Conservation (phyloP, 2,797 vertebrate species). For the Sphenodon punctatus region DNA sequence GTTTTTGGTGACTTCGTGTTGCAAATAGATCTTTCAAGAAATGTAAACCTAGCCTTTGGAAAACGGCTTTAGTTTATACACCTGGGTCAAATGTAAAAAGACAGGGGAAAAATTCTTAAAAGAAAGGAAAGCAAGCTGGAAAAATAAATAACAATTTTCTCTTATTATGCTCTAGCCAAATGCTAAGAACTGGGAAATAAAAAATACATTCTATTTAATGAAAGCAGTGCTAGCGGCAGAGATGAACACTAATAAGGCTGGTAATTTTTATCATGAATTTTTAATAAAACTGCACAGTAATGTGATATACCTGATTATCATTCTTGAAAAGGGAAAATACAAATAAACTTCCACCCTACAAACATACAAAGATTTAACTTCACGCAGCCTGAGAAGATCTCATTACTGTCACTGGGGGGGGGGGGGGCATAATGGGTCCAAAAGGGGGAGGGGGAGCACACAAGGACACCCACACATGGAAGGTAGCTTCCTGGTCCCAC, state of each 20-base stretch:
- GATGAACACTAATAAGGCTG: slow-evolving; percentile 53
- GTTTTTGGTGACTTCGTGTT: not conserved
- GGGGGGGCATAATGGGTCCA: too few relatives aligned
- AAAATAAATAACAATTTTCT: slow-evolving; percentile 29
- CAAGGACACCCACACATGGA: too few relatives aligned
- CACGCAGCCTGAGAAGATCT: not conserved
- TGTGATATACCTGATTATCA: slow-evolving; percentile 48
- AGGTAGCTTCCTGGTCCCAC: too few relatives aligned
- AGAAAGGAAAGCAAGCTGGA: slow-evolving; percentile 49
- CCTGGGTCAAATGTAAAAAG: slow-evolving; percentile 56
- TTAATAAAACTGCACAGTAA: slow-evolving; percentile 49
- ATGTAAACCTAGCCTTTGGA: not conserved
- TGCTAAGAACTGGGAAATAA: slow-evolving; percentile 41
- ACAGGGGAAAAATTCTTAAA: slow-evolving; percentile 29
- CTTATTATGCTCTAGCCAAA: slow-evolving; percentile 34
- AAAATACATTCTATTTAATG: slow-evolving; percentile 37
- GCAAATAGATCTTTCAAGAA: not conserved
- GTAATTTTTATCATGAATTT: slow-evolving; percentile 57
- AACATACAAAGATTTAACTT: slow-evolving; percentile 11
- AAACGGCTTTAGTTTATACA: slow-evolving; percentile 24
- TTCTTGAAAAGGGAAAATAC: slow-evolving; percentile 36
- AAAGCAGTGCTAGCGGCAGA: slow-evolving; percentile 11
- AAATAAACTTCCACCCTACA: not conserved
- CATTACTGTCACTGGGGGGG: not conserved
- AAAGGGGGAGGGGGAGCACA: too few relatives aligned